Base-by-base conservation (phyloP, 2,113 vertebrate genomes). In the Bubo scandiacus region DNA sequence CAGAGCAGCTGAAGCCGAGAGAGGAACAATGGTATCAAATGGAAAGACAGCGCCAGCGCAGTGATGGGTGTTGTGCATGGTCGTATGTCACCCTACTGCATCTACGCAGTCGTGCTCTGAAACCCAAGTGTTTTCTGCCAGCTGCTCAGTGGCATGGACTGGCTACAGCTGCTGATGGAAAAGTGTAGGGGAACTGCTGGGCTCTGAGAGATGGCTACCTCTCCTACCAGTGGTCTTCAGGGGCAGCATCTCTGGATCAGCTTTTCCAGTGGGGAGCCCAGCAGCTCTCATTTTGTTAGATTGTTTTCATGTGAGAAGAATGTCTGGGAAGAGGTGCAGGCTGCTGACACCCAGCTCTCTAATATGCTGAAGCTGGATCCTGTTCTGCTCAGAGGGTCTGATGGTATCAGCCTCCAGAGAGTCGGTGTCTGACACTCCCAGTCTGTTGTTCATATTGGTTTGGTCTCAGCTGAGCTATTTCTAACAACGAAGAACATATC, bases 391-490 rank as follows among this genome's bases (percentile, higher is more conserved):
- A 43, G 73, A 91, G 91, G 91, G 21, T 95, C 93, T 95, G 94
- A 92, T 77, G 52, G 71, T 93, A 95, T 95, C 92, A 88, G 73
- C 92, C 94, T 61, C 80, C 62, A 57, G 93, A 90, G 86, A 68
- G 65, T 71, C 75, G 10, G 58, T 80, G 90, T 89, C 81, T 91
- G 92, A 87, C 90, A 81, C 85, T 88, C 87, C 83, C 67, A 82
- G 47, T 42, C 81, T 90, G 77, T 67, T 93, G 70, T 78, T 86
- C 83, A 40, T 96, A 85, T 96, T 93, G 75, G 81, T 72, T 94
- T 13, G 23, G 83, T 81, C 73, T 96, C 94, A 80, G 72, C 63
- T 95, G 51, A 96, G 94, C 81, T 92, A 92, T 81, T 92, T 96
- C 90, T 94, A 94, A 89, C 80, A 91, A 86, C 2, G 13, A 90